A percentile compares a stretch with the other conserved stretches of the same genome.
These are phyloP conservation scores for Mus musculus DNA, from an alignment of 2,113 vertebrate species.

Conservation along the genomic window DNA sequence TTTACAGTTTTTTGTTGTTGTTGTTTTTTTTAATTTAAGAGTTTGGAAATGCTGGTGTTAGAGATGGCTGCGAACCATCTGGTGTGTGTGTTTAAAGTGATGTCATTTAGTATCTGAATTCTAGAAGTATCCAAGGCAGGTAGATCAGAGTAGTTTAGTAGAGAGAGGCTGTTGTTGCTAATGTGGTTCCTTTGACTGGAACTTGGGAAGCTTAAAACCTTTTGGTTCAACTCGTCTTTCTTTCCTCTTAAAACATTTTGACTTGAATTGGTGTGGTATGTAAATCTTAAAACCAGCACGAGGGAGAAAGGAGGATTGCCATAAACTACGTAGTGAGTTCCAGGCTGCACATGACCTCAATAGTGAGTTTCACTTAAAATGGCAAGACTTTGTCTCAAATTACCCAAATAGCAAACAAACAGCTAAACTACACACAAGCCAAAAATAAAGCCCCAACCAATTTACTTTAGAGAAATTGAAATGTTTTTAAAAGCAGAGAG, in stretches of 20 bases:
- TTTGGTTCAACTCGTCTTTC: background rate
- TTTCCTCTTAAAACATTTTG: background rate
- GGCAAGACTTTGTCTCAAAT: background rate
- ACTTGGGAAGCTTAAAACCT: background rate
- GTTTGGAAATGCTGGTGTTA: background rate
- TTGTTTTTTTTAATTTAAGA: background rate
- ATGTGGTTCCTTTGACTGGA: background rate
- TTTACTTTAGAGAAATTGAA: conserved; percentile 31
- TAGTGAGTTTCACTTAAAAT: background rate
- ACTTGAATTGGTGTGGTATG: background rate
- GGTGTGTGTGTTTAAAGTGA: too few relatives aligned
- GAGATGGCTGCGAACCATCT: too few relatives aligned
- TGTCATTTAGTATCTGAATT: too few relatives aligned
- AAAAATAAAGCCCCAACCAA: background rate
- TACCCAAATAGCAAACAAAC: background rate
- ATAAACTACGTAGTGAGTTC: background rate
- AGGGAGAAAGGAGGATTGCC: background rate
- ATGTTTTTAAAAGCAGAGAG: background rate
- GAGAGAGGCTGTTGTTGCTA: background rate
- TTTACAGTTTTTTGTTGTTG: background rate
- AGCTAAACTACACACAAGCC: background rate
- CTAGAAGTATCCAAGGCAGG: background rate
- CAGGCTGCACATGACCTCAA: background rate
- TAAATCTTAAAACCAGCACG: background rate
- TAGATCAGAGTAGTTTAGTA: background rate